Conservation (phyloP, 2,888 invertebrate genomes). For the Drosophila histrio region DNA sequence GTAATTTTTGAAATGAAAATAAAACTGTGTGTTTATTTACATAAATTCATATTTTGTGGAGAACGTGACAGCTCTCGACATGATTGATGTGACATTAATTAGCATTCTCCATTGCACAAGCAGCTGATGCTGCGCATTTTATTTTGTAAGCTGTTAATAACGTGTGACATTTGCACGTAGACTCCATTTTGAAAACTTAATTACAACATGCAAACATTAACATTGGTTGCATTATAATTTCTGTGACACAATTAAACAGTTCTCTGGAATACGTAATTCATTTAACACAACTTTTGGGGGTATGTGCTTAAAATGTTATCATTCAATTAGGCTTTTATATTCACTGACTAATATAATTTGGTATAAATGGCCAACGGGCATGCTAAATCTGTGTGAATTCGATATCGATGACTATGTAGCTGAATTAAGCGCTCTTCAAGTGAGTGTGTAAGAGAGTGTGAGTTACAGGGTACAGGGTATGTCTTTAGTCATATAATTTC, state of each 20-base stretch:
- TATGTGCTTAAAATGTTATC: not conserved
- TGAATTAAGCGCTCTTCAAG: not conserved
- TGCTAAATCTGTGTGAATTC: too few relatives aligned
- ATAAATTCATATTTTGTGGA: slow-evolving; percentile 8
- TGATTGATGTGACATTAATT: slow-evolving; percentile 64
- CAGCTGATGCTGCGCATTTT: not conserved
- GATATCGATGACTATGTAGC: too few relatives aligned
- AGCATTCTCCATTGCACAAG: slow-evolving; percentile 22
- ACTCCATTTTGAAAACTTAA: not conserved
- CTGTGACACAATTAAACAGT: not conserved
- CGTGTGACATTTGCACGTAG: not conserved
- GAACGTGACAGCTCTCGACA: slow-evolving; percentile 4
- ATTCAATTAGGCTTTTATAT: slow-evolving; percentile 11
- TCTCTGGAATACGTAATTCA: slow-evolving; percentile 2
- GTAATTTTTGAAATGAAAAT: slow-evolving; percentile 39
- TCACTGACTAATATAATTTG: slow-evolving; percentile 2
- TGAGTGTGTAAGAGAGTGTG: not conserved
- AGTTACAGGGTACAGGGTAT: not conserved
- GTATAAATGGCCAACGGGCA: not conserved
- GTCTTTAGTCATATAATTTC: not conserved
- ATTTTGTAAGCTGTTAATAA: slow-evolving; percentile 6
- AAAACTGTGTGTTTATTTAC: slow-evolving; percentile 29
- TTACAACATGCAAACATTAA: not conserved
- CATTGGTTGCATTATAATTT: not conserved
- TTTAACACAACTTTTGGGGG: not conserved